These are phyloP conservation scores for Crax fasciolata DNA, from an alignment of 2,797 vertebrate genomes.

Conservation along the genomic window DNA sequence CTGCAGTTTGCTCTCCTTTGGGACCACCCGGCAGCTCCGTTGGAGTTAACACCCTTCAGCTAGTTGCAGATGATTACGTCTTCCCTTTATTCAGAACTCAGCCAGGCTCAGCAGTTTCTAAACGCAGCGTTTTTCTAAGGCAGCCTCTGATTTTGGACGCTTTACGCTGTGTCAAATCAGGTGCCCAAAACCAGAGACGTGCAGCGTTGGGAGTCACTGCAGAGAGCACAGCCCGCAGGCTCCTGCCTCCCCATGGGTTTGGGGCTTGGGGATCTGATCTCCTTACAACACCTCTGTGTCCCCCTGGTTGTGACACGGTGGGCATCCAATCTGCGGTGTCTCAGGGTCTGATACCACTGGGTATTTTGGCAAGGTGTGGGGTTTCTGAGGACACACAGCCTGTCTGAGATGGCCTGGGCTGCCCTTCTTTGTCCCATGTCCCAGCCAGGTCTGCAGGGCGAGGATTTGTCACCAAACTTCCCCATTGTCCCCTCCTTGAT, in stretches of 20 bases:
- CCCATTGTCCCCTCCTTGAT: background rate
- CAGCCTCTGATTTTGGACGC: background rate
- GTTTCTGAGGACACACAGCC: background rate
- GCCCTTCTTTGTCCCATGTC: accelerated
- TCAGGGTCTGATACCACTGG: background rate
- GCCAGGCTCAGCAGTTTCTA: constrained; percentile 38
- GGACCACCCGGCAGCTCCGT: background rate
- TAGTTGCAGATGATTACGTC: background rate
- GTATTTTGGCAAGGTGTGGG: background rate
- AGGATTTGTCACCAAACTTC: background rate
- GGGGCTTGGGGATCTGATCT: background rate
- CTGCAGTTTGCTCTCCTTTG: background rate
- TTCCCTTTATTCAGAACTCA: background rate
- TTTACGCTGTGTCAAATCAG: background rate
- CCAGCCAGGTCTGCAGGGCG: background rate
- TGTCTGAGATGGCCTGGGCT: accelerated
- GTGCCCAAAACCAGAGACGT: background rate
- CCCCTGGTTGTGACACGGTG: background rate
- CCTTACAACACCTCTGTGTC: background rate
- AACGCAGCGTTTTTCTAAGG: constrained; percentile 24
- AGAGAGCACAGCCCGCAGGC: background rate
- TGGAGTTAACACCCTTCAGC: background rate
- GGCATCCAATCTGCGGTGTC: background rate
- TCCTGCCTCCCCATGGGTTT: background rate
- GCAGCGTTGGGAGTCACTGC: background rate